Evolutionary conservation across 2,113 vertebrate species (phyloP), one percentile per base, ranked within the genome.

Genomic region (Pseudorhombus dupliciocellatus): DNA sequence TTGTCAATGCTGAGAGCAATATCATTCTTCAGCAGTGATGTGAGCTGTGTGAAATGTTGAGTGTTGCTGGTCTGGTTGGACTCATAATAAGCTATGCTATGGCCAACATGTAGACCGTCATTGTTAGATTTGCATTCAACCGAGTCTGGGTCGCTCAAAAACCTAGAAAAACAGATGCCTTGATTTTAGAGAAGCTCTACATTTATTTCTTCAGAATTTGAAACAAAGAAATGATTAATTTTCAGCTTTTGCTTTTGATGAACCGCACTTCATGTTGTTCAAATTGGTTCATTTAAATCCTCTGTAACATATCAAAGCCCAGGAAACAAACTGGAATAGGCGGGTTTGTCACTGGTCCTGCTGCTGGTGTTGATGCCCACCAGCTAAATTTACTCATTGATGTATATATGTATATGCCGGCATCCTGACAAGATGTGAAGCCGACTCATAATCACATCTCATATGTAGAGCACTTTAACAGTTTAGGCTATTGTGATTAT

Each of bases 401-500:
- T 15, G 50, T 34, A n/a, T n/a, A 21, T 62, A 15, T 40, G 40
- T 24, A 16, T 44, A 18, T 67, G 46, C 51, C 56, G 76, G 50
- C 64, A 25, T 73, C 42, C 31, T 76, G 51, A 70, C 46, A 57
- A 76, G 34, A 59, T 76, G n/a, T 79, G 57, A 77, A 56, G 20
- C 21, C 76, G 58, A 65, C 71, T 57, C 66, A 58, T 70, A 72
- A 77, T 72, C 71, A 71, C 75, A 73, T 66, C 54, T 68, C 46
- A 26, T 57, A 84, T 64, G 34, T 61, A 53, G 58, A 66, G 58
- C 73, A 22, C 55, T 87, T 77, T 70, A 77, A 81, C 44, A 66
- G 74, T 83, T 75, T 37, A 72, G 63, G 50, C 54, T 80, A 28
- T 83, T 70, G 73, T 77, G 77, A 85, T 89, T 86, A 86, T 86